Base-by-base conservation (phyloP, 2,797 vertebrate species). In the Acipenser transmontanus region DNA sequence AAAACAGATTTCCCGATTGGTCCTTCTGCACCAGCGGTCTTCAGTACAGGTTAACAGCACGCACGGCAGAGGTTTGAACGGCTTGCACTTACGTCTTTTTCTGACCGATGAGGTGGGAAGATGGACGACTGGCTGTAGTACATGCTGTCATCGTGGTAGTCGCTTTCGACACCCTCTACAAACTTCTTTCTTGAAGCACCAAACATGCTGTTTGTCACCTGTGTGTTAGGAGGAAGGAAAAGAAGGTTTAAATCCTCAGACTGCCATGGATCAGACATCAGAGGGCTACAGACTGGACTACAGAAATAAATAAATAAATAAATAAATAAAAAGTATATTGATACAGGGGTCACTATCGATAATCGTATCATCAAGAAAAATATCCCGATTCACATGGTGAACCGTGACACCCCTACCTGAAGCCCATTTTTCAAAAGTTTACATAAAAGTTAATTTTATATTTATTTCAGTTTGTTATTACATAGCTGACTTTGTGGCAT, bases 121-220 rank as follows among this genome's bases (percentile, higher is more conserved):
- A 98, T 95, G 85, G 96, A 95, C 74, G 90, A 90, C 84, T 98
- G 95, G 93, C 86, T 91, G 92, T 99, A 99, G 91, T 98, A 99
- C 91, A 99, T 96, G 87, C 91, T 92, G 78, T 98, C 96, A 81
- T 99, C 96, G 50, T 95, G 79, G 83, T 95, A 98, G 92, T 99
- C 96, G 77, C 93, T 95, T 79, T 99, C 97, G 88, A 96, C 95
- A 75, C 93, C 94, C 88, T 99, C 97, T 87, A 88, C 92, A 92
- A 98, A 99, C 95, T 98, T 98, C 93, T 98, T 99, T 93, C 95
- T 98, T 88, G 94, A 94, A 92, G 95, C 93, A 94, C 95, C 92
- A 94, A 99, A 99, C 97, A 99, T 99, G 93, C 95, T 97, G 95
- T 97, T 94, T 85, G 95, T 97, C 95, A 97, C 96, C 97, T 99